Base-by-base conservation (phyloP, 2,888 invertebrate genomes). In the Prosapia bicincta region DNA sequence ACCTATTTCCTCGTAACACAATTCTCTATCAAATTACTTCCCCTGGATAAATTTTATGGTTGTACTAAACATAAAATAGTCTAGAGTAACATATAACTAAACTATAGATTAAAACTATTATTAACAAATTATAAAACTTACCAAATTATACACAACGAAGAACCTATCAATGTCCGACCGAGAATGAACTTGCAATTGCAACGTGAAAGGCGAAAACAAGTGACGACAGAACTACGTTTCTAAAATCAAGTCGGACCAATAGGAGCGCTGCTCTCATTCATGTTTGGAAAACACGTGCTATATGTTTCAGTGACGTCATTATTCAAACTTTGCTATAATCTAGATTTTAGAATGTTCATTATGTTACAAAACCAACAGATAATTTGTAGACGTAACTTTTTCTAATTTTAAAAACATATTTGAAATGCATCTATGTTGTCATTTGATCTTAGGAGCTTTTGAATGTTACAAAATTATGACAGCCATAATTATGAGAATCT, bases 171-270 rank as follows among this genome's bases (percentile, higher is more conserved):
- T 20, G 20, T 20, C 54, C 54, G 54, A 54, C 54, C 54, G 54
- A 71, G 65, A 71, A 75, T 69, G 76, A 76, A 76, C 77, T 75
- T 71, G 76, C 74, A 75, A 74, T 43, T 77, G 77, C 79, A 76
- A 78, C 77, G 79, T 79, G 78, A 79, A 80, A 79, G 78, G 79
- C 68, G 76, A 80, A 78, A 80, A 78, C 78, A 78, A 77, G 75
- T 78, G 78, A 78, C 78, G 78, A 78, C 76, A 78, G 54, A 72
- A 66, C 72, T 72, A 72, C 72, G 72, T 72, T 72, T 72, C 72
- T 72, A 72, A 72, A 66, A 72, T 72, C 66, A 30, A n/a, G 32
- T 30, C 30, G 28, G 65, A 72, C 72, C 72, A 72, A 72, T 72
- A 65, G 66, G 66, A 72, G 72, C 66, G 24, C 72, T 66, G 72